Evolutionary conservation across 2,888 invertebrate genomes (phyloP).

Genomic region (Lasioglossum malachurum): DNA sequence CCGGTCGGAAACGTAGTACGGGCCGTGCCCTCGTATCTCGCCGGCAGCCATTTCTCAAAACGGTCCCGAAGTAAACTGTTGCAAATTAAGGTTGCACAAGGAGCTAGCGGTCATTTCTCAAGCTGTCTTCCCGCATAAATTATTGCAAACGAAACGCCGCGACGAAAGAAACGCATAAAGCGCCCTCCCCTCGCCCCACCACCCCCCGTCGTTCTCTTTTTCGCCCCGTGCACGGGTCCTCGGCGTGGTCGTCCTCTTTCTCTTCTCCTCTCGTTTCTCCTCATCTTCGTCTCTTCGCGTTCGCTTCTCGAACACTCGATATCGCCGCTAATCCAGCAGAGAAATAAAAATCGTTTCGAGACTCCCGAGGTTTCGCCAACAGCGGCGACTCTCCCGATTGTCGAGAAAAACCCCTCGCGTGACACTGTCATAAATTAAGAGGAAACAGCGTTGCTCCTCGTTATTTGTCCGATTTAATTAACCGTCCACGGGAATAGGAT

Average conservation of each 20-base stretch:
- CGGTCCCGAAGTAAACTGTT: slow-evolving; percentile 82
- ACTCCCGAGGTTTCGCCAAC: slow-evolving; percentile 40
- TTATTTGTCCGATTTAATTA: slow-evolving; percentile 66
- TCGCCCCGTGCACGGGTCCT: slow-evolving; percentile 6
- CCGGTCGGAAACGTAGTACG: slow-evolving; percentile 61
- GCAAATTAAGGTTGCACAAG: slow-evolving; percentile 83
- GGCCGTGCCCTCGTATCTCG: slow-evolving; percentile 74
- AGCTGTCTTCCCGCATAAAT: slow-evolving; percentile 83
- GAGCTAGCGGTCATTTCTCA: slow-evolving; percentile 83
- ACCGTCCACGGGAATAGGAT: slow-evolving; percentile 53
- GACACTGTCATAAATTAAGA: slow-evolving; percentile 56
- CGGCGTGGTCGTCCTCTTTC: background rate
- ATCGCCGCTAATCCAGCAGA: slow-evolving; percentile 70
- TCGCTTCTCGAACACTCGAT: slow-evolving; percentile 48
- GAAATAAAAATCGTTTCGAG: background rate
- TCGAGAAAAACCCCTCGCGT: slow-evolving; percentile 1
- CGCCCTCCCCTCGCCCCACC: slow-evolving; percentile 53
- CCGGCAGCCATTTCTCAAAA: slow-evolving; percentile 80
- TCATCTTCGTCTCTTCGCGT: background rate
- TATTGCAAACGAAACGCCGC: slow-evolving; percentile 83
- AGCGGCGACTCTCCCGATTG: slow-evolving; percentile 48
- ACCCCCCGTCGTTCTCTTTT: slow-evolving; percentile 48
- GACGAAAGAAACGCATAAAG: slow-evolving; percentile 82
- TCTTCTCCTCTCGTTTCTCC: background rate
- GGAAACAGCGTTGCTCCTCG: slow-evolving; percentile 8